These are phyloP conservation scores for Scarus forsteni DNA, from an alignment of 2,797 vertebrate species.

Conservation along the genomic window DNA sequence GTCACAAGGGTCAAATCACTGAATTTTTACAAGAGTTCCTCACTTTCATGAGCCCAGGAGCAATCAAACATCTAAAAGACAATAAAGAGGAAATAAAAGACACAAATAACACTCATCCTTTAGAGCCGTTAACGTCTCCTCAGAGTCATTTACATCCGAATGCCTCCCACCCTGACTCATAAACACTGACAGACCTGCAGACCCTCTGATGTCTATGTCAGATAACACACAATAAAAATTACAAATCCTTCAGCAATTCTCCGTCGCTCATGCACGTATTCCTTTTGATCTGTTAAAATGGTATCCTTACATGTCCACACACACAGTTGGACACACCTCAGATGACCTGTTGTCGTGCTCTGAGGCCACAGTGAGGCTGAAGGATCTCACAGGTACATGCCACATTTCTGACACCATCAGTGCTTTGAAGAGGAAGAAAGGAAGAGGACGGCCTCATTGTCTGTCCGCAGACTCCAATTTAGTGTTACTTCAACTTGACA, in stretches of 20 bases:
- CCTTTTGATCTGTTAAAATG: neutral
- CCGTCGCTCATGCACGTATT: neutral
- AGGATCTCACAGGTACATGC: slow-evolving; percentile 66
- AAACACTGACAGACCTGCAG: slow-evolving; percentile 39
- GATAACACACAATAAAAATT: neutral
- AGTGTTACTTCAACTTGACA: slow-evolving; percentile 30
- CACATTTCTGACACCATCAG: slow-evolving; percentile 37
- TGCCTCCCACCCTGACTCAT: slow-evolving; percentile 44
- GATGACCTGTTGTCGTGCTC: slow-evolving; percentile 7
- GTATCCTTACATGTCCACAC: neutral
- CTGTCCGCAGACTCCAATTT: slow-evolving; percentile 38
- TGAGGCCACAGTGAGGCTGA: slow-evolving; percentile 29
- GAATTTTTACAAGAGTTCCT: slow-evolving; percentile 57
- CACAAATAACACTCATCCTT: slow-evolving; percentile 30
- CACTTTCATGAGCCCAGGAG: slow-evolving; percentile 48
- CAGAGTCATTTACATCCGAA: slow-evolving; percentile 64
- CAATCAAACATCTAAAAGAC: slow-evolving; percentile 58
- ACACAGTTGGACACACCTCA: neutral
- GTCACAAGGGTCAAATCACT: slow-evolving; percentile 60
- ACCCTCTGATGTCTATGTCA: slow-evolving; percentile 32
- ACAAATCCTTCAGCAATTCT: neutral
- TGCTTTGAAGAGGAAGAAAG: slow-evolving; percentile 63
- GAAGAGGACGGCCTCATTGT: slow-evolving; percentile 35
- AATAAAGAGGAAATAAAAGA: slow-evolving; percentile 53
- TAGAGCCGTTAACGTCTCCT: slow-evolving; percentile 44